Conservation (phyloP, 2,797 vertebrate species). For the Lateolabrax maculatus region DNA sequence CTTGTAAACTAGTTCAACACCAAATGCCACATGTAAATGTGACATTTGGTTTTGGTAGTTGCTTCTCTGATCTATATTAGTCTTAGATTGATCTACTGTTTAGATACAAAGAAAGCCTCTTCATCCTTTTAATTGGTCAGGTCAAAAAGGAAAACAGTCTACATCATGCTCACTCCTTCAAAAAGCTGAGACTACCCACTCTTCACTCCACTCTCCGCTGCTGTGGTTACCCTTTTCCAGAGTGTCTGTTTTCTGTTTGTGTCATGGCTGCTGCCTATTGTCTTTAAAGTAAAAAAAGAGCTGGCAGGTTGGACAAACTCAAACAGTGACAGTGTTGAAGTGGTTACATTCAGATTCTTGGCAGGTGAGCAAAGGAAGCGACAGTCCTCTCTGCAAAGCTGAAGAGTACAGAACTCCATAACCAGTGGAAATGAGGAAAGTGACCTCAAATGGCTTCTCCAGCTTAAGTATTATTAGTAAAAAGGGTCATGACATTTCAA, state of each 20-base stretch:
- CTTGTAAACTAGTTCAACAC: slow-evolving; percentile 13
- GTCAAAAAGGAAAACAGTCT: neutral
- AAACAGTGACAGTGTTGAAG: neutral
- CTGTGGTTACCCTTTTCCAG: neutral
- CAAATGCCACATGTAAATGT: slow-evolving; percentile 51
- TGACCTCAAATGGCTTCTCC: neutral
- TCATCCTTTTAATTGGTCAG: slow-evolving; percentile 9
- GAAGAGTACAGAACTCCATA: neutral
- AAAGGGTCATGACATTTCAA: slow-evolving; percentile 8
- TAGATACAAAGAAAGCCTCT: neutral
- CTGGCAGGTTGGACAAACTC: neutral
- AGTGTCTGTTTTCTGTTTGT: slow-evolving; percentile 30
- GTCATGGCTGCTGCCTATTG: slow-evolving; percentile 6
- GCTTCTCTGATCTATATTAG: slow-evolving; percentile 26
- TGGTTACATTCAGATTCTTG: neutral
- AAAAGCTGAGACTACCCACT: neutral
- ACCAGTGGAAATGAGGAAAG: neutral
- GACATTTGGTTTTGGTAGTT: slow-evolving; percentile 36
- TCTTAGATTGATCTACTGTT: slow-evolving; percentile 25
- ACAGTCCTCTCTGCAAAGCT: neutral
- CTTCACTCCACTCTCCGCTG: slow-evolving; percentile 2
- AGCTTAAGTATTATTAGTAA: neutral
- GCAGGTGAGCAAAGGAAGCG: slow-evolving; percentile 7
- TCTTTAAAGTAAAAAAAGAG: neutral
- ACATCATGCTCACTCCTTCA: neutral